These are phyloP conservation scores for Acropternis orthonyx DNA, from an alignment of 2,797 vertebrate species.

Conservation along the genomic window DNA sequence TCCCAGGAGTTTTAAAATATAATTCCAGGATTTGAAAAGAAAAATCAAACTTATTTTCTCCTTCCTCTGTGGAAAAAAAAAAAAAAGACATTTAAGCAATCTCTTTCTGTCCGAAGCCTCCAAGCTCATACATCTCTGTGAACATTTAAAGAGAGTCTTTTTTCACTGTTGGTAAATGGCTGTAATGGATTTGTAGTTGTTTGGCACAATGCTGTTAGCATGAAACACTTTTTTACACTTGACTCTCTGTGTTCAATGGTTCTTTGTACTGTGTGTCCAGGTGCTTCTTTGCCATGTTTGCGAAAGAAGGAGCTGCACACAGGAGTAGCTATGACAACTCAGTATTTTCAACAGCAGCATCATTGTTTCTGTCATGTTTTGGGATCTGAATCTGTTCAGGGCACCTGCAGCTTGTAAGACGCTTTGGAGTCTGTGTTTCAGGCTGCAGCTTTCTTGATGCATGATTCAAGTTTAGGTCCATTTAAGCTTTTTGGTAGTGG, in stretches of 20 bases:
- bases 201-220: neutral
- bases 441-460: neutral
- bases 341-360: neutral
- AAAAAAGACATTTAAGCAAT: neutral
- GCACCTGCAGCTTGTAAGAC: neutral
- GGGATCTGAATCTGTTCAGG: neutral
- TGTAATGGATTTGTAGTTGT: neutral
- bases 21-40: neutral
- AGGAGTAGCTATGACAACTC: neutral
- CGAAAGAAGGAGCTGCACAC: fast-evolving
- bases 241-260: neutral
- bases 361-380: neutral
- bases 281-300: neutral
- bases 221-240: neutral
- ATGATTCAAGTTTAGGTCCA: neutral
- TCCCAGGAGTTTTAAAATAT: neutral
- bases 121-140: neutral
- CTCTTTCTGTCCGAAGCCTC: neutral
- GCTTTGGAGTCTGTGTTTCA: neutral
- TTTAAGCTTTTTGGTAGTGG: neutral
- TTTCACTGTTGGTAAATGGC: neutral
- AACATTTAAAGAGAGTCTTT: neutral
- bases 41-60: neutral
- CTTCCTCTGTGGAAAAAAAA: neutral
- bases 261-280: neutral